Percentiles rank a stretch among this genome's conserved stretches.
Evolutionary conservation across 2,888 invertebrate genomes (phyloP).

Genomic region (Dicyrtomina minuta): DNA sequence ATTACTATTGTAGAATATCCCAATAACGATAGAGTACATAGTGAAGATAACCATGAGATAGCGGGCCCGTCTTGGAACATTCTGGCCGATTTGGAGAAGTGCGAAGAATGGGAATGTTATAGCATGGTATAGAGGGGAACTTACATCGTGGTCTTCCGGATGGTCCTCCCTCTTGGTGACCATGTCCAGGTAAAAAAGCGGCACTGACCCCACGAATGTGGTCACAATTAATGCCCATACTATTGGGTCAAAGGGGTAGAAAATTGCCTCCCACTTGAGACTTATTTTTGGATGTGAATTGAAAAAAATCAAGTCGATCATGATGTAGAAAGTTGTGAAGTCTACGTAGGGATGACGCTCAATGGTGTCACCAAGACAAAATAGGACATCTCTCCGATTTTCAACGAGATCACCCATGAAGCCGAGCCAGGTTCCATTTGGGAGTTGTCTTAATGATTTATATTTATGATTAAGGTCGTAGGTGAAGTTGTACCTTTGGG

Average conservation of each 20-base stretch:
- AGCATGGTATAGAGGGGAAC: background rate
- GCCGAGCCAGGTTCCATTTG: conserved; percentile 21
- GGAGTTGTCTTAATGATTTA: background rate
- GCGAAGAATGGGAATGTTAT: background rate
- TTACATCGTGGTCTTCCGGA: background rate
- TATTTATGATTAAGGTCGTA: background rate
- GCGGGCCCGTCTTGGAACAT: background rate
- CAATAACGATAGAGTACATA: conserved; percentile 16
- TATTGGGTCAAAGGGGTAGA: conserved; percentile 14
- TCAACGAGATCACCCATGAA: conserved; percentile 4
- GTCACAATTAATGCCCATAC: conserved; percentile 6
- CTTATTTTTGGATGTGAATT: conserved; percentile 7
- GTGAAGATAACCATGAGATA: conserved; percentile 4
- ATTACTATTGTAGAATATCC: conserved; percentile 17
- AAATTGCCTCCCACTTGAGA: conserved; percentile 21
- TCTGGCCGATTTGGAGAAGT: background rate
- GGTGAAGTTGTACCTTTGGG: background rate
- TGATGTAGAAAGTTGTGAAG: background rate
- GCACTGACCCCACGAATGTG: background rate
- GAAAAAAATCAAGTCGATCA: background rate
- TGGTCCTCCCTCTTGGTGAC: no score
- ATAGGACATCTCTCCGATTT: background rate
- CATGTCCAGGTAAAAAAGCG: background rate
- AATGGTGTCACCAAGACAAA: background rate
- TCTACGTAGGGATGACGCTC: background rate